These are phyloP conservation scores for Pluvianellus socialis DNA, from an alignment of 2,113 vertebrate species.

Conservation along the genomic window DNA sequence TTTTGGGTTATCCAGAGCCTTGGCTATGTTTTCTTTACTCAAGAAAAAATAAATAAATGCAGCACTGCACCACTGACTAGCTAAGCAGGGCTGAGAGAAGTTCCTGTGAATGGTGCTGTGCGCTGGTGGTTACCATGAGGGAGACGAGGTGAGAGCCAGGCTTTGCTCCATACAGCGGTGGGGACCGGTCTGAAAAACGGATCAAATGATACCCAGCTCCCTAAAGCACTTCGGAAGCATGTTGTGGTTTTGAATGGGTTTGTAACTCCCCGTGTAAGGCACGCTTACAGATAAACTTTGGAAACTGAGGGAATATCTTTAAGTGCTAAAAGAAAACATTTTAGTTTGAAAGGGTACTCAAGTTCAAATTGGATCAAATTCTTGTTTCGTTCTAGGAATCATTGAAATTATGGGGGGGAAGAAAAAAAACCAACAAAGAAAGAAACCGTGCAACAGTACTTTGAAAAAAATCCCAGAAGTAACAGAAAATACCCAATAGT, in stretches of 20 bases:
- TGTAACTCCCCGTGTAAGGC: background rate
- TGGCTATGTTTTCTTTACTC: background rate
- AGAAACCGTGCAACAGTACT: background rate
- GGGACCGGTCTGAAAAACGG: background rate
- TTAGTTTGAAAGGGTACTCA: background rate
- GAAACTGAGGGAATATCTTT: background rate
- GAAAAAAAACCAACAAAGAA: background rate
- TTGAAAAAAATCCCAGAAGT: slow-evolving; percentile 1
- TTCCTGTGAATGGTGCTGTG: background rate
- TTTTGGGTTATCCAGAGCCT: background rate
- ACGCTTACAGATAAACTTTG: background rate
- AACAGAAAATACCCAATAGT: background rate
- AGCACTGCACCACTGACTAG: background rate
- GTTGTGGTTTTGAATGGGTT: background rate
- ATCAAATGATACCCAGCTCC: background rate
- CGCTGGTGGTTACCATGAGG: background rate
- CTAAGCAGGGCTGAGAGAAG: background rate
- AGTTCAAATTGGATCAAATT: background rate
- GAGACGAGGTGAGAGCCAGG: background rate
- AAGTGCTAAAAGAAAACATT: background rate
- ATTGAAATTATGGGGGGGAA: background rate
- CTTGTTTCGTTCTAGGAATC: background rate
- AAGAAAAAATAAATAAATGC: background rate
- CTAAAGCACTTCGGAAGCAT: background rate
- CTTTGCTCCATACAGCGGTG: accelerated